phyloP scores from a whole-genome alignment of 2,113 vertebrate species.

The Trogon melanurus region DNA sequence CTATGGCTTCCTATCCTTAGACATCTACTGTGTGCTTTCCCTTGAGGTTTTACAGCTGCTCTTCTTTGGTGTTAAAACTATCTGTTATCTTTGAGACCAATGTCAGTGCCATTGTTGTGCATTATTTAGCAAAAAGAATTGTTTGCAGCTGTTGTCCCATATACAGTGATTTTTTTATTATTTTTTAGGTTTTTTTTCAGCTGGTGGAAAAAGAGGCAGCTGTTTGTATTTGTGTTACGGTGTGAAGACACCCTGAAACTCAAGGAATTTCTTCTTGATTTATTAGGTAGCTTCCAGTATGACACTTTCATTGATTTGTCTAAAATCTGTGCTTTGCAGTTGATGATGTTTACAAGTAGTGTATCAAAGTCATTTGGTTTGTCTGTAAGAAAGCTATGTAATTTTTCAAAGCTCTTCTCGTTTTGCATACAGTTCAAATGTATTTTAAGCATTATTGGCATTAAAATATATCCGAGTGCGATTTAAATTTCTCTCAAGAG shows the following conservation, averaged over 20 bases:
- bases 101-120: not conserved
- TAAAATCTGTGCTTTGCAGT: not conserved
- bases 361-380: not conserved
- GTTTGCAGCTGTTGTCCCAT: constrained; percentile 5
- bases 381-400: not conserved
- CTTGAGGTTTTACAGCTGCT: not conserved
- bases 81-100: not conserved
- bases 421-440: not conserved
- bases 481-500: not conserved
- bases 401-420: not conserved
- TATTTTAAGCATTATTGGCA: not conserved
- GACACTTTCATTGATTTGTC: not conserved
- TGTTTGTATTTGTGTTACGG: constrained; percentile 12
- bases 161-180: not conserved
- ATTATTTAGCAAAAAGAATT: constrained; percentile 1
- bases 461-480: not conserved
- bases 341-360: not conserved
- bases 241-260: not conserved
- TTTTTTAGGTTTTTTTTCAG: not conserved
- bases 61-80: not conserved
- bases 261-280: not conserved
- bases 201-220: constrained; percentile 11
- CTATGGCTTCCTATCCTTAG: not conserved
- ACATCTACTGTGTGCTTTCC: not conserved
- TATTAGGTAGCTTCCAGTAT: constrained; percentile 4